These are phyloP conservation scores for Rhinichthys klamathensis DNA, from an alignment of 2,113 vertebrate genomes.

Conservation along the genomic window DNA sequence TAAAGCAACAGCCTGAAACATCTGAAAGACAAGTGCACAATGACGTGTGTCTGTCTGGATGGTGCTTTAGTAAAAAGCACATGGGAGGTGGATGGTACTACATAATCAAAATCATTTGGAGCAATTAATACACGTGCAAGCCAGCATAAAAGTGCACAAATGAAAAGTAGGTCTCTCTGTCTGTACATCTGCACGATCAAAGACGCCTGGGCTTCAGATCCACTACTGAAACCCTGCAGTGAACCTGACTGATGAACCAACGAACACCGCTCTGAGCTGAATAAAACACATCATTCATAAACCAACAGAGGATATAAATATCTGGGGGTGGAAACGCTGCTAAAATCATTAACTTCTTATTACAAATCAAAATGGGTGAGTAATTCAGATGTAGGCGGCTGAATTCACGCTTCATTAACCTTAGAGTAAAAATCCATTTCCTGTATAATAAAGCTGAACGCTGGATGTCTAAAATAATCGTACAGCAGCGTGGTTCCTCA, in stretches of 20 bases:
- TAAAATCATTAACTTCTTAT: constrained; percentile 64
- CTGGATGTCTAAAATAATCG: constrained; percentile 41
- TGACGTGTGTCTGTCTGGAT: constrained; percentile 7
- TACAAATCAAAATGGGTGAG: constrained; percentile 57
- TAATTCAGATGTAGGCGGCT: constrained; percentile 63
- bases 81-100: neutral
- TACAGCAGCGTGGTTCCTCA: neutral
- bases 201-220: neutral
- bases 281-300: constrained; percentile 52
- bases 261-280: constrained; percentile 14
- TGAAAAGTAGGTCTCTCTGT: constrained; percentile 20
- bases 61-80: neutral
- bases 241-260: constrained; percentile 29
- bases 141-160: constrained; percentile 9
- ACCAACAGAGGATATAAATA: constrained; percentile 47
- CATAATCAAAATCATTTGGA: neutral
- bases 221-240: constrained; percentile 9
- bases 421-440: constrained; percentile 64
- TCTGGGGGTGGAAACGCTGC: constrained; percentile 61
- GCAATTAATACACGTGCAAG: constrained; percentile 23
- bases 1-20: neutral
- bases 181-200: constrained; percentile 24
- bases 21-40: neutral
- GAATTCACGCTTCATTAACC: constrained; percentile 69
- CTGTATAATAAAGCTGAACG: constrained; percentile 36